Evolutionary conservation across 2,113 vertebrate species (phyloP).

Genomic region (Sylvietta virens): DNA sequence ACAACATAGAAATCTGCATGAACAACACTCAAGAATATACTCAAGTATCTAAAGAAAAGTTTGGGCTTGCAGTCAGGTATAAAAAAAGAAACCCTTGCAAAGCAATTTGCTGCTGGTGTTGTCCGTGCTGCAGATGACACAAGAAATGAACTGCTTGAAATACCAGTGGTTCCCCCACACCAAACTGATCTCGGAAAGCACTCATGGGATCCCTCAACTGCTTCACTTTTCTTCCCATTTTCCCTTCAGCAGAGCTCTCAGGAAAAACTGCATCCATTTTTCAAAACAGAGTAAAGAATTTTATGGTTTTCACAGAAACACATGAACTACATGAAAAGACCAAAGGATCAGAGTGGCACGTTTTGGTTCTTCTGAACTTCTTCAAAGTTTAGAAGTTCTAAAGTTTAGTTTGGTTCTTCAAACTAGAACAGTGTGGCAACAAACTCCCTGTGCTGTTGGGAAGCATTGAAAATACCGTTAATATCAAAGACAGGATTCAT

Average conservation of each 20-base stretch:
- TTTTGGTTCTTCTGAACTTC: neutral
- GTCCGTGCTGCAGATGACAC: conserved; percentile 74
- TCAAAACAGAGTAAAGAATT: neutral
- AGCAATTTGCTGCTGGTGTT: conserved; percentile 89
- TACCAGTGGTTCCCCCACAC: neutral
- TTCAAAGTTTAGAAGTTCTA: neutral
- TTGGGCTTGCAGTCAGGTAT: conserved; percentile 85
- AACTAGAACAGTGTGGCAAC: neutral
- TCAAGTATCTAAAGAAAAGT: conserved; percentile 81
- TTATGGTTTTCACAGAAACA: neutral
- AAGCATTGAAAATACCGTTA: neutral
- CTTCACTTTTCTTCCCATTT: neutral
- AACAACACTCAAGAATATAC: conserved; percentile 86
- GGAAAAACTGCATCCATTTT: neutral
- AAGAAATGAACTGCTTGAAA: neutral
- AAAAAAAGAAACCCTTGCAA: conserved; percentile 85
- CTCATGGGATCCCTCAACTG: neutral
- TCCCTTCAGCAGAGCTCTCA: neutral
- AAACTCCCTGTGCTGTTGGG: neutral
- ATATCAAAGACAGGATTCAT: neutral
- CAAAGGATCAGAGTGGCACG: neutral
- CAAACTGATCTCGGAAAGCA: neutral
- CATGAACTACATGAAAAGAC: neutral
- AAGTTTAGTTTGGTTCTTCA: neutral
- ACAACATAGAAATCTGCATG: conserved; percentile 87